Percentiles rank a stretch among this genome's conserved stretches.
These are phyloP conservation scores for Poeciliopsis presidionis DNA, from an alignment of 2,797 vertebrate genomes.

Conservation along the genomic window DNA sequence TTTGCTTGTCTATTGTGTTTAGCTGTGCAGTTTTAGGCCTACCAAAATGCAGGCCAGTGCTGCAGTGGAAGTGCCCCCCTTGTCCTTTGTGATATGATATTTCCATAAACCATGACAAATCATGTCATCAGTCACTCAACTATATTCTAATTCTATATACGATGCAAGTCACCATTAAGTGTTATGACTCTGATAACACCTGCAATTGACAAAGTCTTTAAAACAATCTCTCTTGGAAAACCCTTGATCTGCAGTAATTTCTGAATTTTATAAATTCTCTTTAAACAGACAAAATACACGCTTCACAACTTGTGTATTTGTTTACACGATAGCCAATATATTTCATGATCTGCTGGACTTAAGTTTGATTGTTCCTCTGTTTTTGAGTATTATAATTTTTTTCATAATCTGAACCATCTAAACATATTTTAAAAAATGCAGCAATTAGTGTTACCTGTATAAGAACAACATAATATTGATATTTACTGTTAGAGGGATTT, in stretches of 20 bases:
- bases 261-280: not conserved
- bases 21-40: constrained; percentile 64
- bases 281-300: not conserved
- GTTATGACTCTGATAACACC: constrained; percentile 41
- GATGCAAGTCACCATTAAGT: constrained; percentile 37
- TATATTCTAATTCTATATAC: constrained; percentile 20
- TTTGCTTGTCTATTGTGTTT: constrained; percentile 68
- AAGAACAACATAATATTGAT: too few species aligned
- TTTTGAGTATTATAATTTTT: not conserved
- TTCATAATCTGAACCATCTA: too few species aligned
- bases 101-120: constrained; percentile 73
- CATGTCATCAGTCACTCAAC: constrained; percentile 34
- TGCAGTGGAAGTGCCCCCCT: constrained; percentile 62
- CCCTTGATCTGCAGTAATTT: constrained; percentile 25
- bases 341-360: not conserved
- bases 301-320: not conserved
- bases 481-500: too few species aligned
- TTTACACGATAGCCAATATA: not conserved
- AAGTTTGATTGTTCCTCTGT: not conserved
- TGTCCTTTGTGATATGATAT: constrained; percentile 53
- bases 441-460: too few species aligned
- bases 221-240: constrained; percentile 34
- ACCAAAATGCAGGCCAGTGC: constrained; percentile 65
- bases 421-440: too few species aligned
- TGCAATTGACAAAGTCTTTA: constrained; percentile 36